Evolutionary conservation across 2,797 vertebrate species (phyloP), one percentile per base, ranked within the genome.

Genomic region (Cirrhinus molitorella): DNA sequence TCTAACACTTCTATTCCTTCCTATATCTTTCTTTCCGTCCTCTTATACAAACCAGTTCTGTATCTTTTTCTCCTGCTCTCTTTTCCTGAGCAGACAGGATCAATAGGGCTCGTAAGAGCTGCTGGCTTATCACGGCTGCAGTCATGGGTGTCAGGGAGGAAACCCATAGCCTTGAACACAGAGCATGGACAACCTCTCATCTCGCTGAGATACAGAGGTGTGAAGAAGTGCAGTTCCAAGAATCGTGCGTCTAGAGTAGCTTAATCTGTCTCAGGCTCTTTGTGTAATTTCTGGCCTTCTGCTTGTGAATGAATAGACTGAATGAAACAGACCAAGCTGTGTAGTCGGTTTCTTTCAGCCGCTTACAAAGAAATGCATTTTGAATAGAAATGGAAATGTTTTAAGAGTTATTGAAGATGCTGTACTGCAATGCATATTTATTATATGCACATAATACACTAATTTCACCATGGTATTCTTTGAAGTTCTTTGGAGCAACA

Each of bases 121-220:
- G 90, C 87, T 90, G 86, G 85, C 89, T 91, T 91, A 93, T 93
- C 93, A 90, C 90, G 87, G 88, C 89, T 88, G 88, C 90, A 88
- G 86, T 88, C 88, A 88, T 81, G 88, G 87, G 85, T 91, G 88
- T 91, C 88, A 86, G 88, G 88, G 85, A 89, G 82, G 61, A 86
- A 89, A 91, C 75, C 66, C 76, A n/a, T 31, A 80, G 63, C 76
- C 67, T 61, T 47, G 66, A 63, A 51, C 19, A 61, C n/a, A 5
- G 45, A 67, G 59, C 16, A 59, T 68, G 57, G 55, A 80, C 40
- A 45, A 59, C 12, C 67, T 84, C 53, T 71, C 75, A 71, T 71
- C 66, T 79, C 40, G 16, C n/a, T 9, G 28, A 74, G 80, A 63
- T 23, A 57, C 45, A 73, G 34, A 84, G 17, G 23, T 47, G 17